Base-by-base conservation (phyloP, 2,888 invertebrate species). In the Drosophila paramelanica region DNA sequence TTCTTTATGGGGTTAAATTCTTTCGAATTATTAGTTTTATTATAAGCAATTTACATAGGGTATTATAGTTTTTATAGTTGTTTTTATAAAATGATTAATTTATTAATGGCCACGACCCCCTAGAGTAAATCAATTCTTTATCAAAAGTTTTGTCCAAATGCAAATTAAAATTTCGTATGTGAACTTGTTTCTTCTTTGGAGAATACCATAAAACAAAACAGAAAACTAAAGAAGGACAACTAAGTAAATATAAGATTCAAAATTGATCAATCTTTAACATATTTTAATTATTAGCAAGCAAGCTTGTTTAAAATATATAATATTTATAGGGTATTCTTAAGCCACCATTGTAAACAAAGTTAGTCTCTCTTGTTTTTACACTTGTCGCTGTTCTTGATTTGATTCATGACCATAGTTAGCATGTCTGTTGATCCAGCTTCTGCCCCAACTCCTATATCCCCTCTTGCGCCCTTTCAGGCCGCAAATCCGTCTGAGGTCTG, bases 381-480 rank as follows among this genome's bases (percentile, higher is more conserved):
- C 20, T 43, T 45, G 56, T 47, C 43, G 52, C 41, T 46, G 51
- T 10, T 43, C 46, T 56, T 43, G 62, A 66, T 71, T 67, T 82
- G 88, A 84, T 84, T 73, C 77, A 86, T 82, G 65, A 56, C 23
- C 67, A 52, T 77, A 72, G 77, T 88, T 79, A 79, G 55, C 43
- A 67, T 81, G 88, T 85, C 86, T 81, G 73, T 50, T 41, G 60
- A 46, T 47, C 50, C 23, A 36, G 4, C n/a, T 25, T 3, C 6
- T 51, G 51, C 10, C 38, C 5, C 17, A 11, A 31, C 38, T 36
- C 27, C 13, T 14, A 23, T 20, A 41, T 56, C 17, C 13, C 13
- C 17, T 13, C 4, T n/a, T 1, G 14, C 13, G 13, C 10, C 20
- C n/a, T 39, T 39, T 11, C 51, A 47, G 53, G 42, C 53, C 13